Evolutionary conservation across 2,888 invertebrate species (phyloP), one percentile per base, ranked within the genome.

Genomic region (Caprella mutica): DNA sequence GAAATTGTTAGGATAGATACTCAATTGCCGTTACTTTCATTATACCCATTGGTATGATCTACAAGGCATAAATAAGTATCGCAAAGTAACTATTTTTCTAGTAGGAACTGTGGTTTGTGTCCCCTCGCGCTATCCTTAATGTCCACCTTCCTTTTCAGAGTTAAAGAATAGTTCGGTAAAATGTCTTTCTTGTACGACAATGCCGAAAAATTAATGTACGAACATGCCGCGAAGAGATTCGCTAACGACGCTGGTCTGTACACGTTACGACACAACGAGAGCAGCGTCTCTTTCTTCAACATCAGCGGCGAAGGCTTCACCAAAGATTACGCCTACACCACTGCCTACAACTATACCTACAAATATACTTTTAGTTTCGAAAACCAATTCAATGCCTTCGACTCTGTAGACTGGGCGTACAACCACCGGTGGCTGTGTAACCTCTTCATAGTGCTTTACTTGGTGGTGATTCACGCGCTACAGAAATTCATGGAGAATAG

Each of bases 371-470:
- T 53, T 29, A 38, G 27, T 6, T 53, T 53, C 38, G 53, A 53
- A 29, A 42, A 53, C 19, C 39, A 53, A 8, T 53, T 53, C 29
- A 27, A 53, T n/a, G 27, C 53, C n/a, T 29, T 29, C 29, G 23
- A 53, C 29, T 40, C 35, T 19, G 53, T 53, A 3, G 23, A 40
- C 38, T 27, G 39, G 27, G 40, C 42, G 6, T 27, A 38, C 24
- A 40, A 33, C 6, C 42, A 53, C 40, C 21, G 19, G 19, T 53
- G 53, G 53, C 39, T 53, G 38, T 39, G 40, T 14, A 53, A 53
- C 54, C 59, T 57, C 52, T 58, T 63, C 53, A 55, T 59, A 21
- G 56, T 48, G n/a, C 51, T 51, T 50, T 63, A 63, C 57, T 52
- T 63, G 43, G 48, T 46, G 6, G 52, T 51, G 24, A 51, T 63